These are phyloP conservation scores for Xenotilapia longispinis DNA, from an alignment of 2,113 vertebrate genomes.

Conservation along the genomic window DNA sequence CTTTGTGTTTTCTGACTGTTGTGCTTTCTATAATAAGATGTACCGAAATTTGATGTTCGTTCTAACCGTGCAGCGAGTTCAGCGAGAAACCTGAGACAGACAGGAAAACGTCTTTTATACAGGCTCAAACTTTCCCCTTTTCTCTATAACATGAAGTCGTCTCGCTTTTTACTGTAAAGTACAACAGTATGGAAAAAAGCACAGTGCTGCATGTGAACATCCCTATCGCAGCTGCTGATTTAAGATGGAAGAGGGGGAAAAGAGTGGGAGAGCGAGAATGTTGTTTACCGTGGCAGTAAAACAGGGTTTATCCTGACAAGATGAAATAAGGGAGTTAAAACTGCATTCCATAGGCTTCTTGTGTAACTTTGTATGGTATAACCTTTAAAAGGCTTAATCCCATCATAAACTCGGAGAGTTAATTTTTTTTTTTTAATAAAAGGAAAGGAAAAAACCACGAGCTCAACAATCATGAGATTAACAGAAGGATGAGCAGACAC, in stretches of 20 bases:
- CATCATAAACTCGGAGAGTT: background rate
- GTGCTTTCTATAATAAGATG: background rate
- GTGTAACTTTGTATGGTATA: background rate
- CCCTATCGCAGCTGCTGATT: background rate
- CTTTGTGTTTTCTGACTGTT: background rate
- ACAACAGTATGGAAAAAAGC: background rate
- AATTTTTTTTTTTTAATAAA: too few species aligned
- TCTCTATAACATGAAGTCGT: background rate
- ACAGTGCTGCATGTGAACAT: background rate
- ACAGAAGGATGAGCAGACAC: background rate
- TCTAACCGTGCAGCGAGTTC: background rate
- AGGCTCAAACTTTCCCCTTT: background rate
- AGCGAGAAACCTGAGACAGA: background rate
- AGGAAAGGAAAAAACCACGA: background rate
- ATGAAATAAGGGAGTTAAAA: slow-evolving; percentile 31
- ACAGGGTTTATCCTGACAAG: slow-evolving; percentile 35
- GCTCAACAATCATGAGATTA: background rate
- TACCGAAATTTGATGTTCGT: background rate
- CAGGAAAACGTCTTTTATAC: background rate
- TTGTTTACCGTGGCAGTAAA: slow-evolving; percentile 42
- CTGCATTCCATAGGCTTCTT: slow-evolving; percentile 6
- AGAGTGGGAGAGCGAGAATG: slow-evolving; percentile 10
- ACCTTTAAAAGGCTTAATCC: background rate
- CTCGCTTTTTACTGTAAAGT: background rate
- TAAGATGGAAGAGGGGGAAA: background rate